Base-by-base conservation (phyloP, 1,140 invertebrate genomes). In the Tribolium castaneum region DNA sequence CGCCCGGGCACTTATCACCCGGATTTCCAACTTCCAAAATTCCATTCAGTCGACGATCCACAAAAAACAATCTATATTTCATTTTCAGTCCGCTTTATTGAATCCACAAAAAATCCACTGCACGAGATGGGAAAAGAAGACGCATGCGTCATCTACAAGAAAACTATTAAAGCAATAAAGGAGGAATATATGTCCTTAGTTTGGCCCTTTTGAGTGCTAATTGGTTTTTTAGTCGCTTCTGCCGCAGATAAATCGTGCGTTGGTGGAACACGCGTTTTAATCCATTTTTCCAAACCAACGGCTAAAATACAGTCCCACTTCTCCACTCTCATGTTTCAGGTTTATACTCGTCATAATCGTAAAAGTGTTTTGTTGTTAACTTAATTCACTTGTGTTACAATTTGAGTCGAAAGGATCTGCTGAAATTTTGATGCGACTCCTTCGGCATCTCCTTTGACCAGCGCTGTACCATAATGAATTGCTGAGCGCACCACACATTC, bases 31-130 rank as follows among this genome's bases (percentile, higher is more conserved):
- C 76, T 54, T 77, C 51, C 51, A 30, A 70, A 77, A 77, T 59
- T 77, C 51, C 76, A 76, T 76, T 76, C 76, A 49, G 45, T 66
- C 52, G 70, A 77, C 59, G 39, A 62, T 49, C 25, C 14, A 13
- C 12, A 71, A 77, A 72, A 77, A 71, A 77, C 70, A 77, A 77
- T 77, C 76, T 77, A 77, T 77, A 77, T 77, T 77, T 77, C 76
- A 77, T 77, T 77, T 77, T 72, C 76, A 77, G 76, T 72, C 50
- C 66, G 76, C 50, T 72, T 77, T 77, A 77, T 77, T 77, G 76
- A 77, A 77, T 77, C 76, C 39, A 45, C 76, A 77, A 77, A 77
- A 77, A 77, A n/a, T 45, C 16, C 13, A 77, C 66, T 77, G 62
- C 50, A 71, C 9, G 7, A 56, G 76, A 71, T 59, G 49, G 30